Evolutionary conservation across 2,888 invertebrate genomes (phyloP), one percentile per base, ranked within the genome.

Genomic region (Dasypolia templi): DNA sequence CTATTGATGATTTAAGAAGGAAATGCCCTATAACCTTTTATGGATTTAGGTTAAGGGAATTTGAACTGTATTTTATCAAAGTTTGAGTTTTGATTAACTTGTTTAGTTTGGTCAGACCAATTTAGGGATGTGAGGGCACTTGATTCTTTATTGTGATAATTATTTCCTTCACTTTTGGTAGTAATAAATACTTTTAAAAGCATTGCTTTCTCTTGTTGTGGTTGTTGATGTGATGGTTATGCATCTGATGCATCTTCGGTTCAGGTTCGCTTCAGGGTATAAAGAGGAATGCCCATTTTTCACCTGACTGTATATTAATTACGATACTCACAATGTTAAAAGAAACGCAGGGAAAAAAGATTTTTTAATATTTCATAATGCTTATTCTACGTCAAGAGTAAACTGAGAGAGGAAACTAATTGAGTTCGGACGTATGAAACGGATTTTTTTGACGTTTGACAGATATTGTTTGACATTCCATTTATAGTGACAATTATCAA

Each of bases 1-100:
- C 86, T 89, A 88, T 90, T 88, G 87, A 87, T 89, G 84, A 87
- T 87, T 87, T 79, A 89, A 90, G 87, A 79, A 89, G 91, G 91
- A 90, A 91, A 73, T 83, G 69, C 62, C 77, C 66, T 83, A 59
- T 79, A 72, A 67, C 72, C 72, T 72, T 70, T 58, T 63, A 49
- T 53, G 22, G 14, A 56, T 29, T 42, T 44, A 29, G 55, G 29
- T 53, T 29, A 61, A 62, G 29, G 22, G 26, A 58, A 42, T 81
- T 69, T 69, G 22, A 11, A 55, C 58, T 35, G 53, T 62, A 65
- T 66, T 62, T 1, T 53, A 7, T 5, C 11, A 0, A 3, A 0
- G 0, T 32, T 58, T 53, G 12, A 59, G 66, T 44, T 19, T 55
- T 11, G 14, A 58, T 19, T 39, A 11, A 79, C 3, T 42, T 62